These are phyloP conservation scores for Ianthella basta DNA, from an alignment of 37 sponge, comb jelly and placozoan genomes.

Conservation along the genomic window DNA sequence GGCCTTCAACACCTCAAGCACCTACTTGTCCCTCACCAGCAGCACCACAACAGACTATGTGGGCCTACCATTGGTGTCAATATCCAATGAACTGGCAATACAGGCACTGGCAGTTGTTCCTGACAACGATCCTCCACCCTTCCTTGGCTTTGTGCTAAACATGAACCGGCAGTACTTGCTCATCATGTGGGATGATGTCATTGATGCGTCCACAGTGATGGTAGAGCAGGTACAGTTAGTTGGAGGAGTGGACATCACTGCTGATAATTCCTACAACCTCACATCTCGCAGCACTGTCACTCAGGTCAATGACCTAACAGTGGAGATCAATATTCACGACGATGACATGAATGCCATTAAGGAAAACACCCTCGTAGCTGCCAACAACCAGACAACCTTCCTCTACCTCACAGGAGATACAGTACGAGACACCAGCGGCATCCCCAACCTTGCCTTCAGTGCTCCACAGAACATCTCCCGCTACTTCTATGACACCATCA, in stretches of 20 bases:
- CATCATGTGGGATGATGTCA: constrained; percentile 75
- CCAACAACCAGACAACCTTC: constrained; percentile 59
- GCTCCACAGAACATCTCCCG: constrained; percentile 31
- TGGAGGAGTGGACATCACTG: not conserved
- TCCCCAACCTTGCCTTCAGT: constrained; percentile 40
- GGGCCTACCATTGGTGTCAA: constrained; percentile 31
- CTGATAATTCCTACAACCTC: constrained; percentile 44
- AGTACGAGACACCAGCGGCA: constrained; percentile 73
- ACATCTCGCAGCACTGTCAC: constrained; percentile 44
- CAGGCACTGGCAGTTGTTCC: constrained; percentile 39
- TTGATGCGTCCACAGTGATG: constrained; percentile 65
- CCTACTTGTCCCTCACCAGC: constrained; percentile 66
- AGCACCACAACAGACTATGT: constrained; percentile 60
- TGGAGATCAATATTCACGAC: constrained; percentile 50
- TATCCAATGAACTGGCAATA: constrained; percentile 34
- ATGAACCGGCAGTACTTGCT: constrained; percentile 56
- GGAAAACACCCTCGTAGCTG: constrained; percentile 58
- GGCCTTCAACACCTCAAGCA: constrained; percentile 56
- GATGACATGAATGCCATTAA: constrained; percentile 81
- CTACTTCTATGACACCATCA: constrained; percentile 69
- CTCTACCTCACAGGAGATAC: constrained; percentile 52
- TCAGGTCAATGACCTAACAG: constrained; percentile 57
- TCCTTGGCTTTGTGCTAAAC: constrained; percentile 64
- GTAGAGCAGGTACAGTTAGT: constrained; percentile 54
- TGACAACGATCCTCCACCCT: constrained; percentile 63